phyloP scores from a whole-genome alignment of 2,113 vertebrate species.

The Engraulis encrasicolus region DNA sequence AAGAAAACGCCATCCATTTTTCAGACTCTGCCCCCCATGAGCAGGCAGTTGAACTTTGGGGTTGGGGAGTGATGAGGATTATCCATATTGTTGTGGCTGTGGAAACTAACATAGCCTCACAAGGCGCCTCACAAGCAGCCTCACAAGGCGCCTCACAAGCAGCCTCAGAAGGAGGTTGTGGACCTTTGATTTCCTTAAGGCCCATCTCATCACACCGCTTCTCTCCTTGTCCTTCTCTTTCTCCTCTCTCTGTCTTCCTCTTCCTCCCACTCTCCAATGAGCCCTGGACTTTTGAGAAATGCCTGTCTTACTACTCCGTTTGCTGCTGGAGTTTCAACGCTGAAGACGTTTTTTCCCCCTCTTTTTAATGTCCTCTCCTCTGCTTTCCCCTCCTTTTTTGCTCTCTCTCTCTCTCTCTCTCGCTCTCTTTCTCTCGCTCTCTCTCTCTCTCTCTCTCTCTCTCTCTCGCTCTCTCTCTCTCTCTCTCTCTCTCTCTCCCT shows the following conservation, averaged over 20 bases:
- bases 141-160: background rate
- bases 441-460: too few relatives aligned
- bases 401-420: too few relatives aligned
- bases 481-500: too few relatives aligned
- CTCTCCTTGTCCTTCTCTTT: slow-evolving; percentile 11
- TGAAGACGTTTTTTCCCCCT: background rate
- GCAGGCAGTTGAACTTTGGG: background rate
- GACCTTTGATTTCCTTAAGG: slow-evolving; percentile 36
- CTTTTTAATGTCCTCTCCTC: background rate
- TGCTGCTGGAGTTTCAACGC: background rate
- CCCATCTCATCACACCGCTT: slow-evolving; percentile 48
- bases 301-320: background rate
- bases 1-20: background rate
- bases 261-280: background rate
- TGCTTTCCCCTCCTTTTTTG: too few relatives aligned
- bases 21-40: background rate
- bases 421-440: too few relatives aligned
- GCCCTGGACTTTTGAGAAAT: background rate
- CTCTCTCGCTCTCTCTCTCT: too few relatives aligned
- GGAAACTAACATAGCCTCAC: too few relatives aligned
- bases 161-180: slow-evolving; percentile 1
- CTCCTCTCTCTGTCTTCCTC: background rate
- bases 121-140: too few relatives aligned
- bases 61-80: slow-evolving; percentile 15
- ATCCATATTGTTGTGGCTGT: slow-evolving; percentile 24